phyloP scores from a whole-genome alignment of 2,888 invertebrate genomes.

The Scaptomyza polygonia region DNA sequence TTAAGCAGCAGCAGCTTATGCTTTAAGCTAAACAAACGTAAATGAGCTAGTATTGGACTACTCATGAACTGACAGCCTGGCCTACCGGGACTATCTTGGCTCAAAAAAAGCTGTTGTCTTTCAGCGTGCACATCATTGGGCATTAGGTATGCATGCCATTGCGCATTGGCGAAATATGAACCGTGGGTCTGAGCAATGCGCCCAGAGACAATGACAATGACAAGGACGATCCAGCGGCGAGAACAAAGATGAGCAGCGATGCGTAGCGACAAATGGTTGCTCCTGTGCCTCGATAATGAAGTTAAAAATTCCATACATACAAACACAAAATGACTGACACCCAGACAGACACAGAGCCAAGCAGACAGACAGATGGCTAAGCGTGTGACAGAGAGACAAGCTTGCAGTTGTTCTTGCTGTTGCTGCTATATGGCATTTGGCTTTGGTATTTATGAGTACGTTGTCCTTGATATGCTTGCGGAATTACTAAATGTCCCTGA shows the following conservation, averaged over 20 bases:
- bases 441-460: conserved; percentile 81
- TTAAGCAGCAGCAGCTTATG: conserved; percentile 9
- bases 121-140: conserved; percentile 71
- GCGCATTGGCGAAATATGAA: conserved; percentile 48
- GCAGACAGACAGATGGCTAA: conserved; percentile 10
- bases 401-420: conserved; percentile 57
- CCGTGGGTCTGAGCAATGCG: conserved; percentile 59
- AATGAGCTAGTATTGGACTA: conserved; percentile 9
- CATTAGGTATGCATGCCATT: conserved; percentile 77
- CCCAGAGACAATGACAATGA: conserved; percentile 61
- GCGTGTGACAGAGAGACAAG: conserved; percentile 29
- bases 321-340: conserved; percentile 63
- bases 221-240: conserved; percentile 38
- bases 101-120: conserved; percentile 42
- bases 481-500: conserved; percentile 81
- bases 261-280: conserved; percentile 58
- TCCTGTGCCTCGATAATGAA: conserved; percentile 71
- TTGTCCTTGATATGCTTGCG: conserved; percentile 79
- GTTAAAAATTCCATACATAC: conserved; percentile 78
- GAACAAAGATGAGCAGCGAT: conserved; percentile 50
- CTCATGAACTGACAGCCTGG: not conserved
- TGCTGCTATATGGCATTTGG: conserved; percentile 69
- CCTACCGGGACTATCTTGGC: conserved; percentile 33
- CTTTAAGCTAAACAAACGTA: conserved; percentile 31
- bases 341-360: conserved; percentile 23